These are phyloP conservation scores for Formica aserva DNA, from an alignment of 2,888 invertebrate genomes.

Conservation along the genomic window DNA sequence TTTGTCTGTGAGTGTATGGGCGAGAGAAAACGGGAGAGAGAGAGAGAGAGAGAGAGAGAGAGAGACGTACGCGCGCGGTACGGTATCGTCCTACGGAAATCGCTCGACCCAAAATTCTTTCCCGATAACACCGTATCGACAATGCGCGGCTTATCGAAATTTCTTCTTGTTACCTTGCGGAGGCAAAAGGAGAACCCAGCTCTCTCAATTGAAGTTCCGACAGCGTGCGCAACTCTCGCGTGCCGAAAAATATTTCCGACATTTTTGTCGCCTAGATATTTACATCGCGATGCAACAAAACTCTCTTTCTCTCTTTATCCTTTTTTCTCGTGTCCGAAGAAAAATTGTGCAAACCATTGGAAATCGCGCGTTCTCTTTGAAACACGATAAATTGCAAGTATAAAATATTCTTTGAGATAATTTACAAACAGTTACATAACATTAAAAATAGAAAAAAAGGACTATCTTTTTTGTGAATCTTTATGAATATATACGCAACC, in stretches of 20 bases:
- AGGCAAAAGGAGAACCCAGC: neutral
- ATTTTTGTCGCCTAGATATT: slow-evolving; percentile 33
- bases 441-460: neutral
- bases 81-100: slow-evolving; percentile 27
- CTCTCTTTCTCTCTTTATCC: neutral
- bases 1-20: neutral
- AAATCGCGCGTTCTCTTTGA: slow-evolving; percentile 3
- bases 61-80: neutral
- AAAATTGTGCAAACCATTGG: neutral
- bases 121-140: slow-evolving; percentile 32
- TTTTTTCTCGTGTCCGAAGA: slow-evolving; percentile 1
- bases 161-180: slow-evolving; percentile 21
- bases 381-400: neutral
- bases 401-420: neutral
- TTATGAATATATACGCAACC: neutral
- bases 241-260: slow-evolving; percentile 32
- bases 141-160: slow-evolving; percentile 44
- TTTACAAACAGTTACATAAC: neutral
- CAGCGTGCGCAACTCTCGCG: slow-evolving; percentile 1
- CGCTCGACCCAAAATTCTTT: slow-evolving; percentile 26
- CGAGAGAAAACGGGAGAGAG: neutral
- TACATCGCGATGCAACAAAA: slow-evolving; percentile 30
- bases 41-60: neutral
- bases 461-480: neutral
- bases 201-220: slow-evolving; percentile 14